Evolutionary conservation across 2,888 invertebrate species (phyloP).

Genomic region (Agriopis marginaria): DNA sequence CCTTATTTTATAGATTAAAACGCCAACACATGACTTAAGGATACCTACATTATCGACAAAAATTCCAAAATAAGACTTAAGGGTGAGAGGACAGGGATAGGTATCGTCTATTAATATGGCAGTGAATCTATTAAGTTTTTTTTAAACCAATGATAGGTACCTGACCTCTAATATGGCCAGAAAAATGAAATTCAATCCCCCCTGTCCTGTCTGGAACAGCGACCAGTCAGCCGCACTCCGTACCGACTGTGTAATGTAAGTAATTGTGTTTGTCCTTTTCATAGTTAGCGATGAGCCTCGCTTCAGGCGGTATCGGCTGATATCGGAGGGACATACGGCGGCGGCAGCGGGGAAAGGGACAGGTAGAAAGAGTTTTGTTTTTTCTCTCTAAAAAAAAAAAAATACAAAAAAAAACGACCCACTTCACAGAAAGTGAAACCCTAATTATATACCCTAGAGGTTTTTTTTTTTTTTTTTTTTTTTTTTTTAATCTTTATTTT

Average conservation of each 20-base stretch:
- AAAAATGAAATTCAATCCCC: not conserved
- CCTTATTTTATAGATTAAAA: no score
- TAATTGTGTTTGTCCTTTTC: conserved; percentile 77
- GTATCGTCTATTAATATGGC: no score
- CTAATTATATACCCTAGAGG: no score
- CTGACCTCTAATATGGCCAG: not conserved
- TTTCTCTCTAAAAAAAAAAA: not conserved
- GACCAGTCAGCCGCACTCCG: conserved; percentile 13
- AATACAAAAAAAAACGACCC: not conserved
- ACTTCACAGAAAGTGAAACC: no score
- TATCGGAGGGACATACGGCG: conserved; percentile 39
- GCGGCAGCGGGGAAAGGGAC: conserved; percentile 3
- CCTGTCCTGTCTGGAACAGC: not conserved
- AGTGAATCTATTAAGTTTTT: no score
- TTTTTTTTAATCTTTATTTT: no score
- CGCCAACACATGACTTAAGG: no score
- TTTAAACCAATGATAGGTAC: no score
- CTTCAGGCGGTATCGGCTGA: conserved; percentile 57
- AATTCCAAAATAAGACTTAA: no score
- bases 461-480: no score
- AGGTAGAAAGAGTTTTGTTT: not conserved
- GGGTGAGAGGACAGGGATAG: no score
- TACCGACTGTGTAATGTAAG: conserved; percentile 54
- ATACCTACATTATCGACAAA: no score
- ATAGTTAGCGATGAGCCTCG: conserved; percentile 67